Evolutionary conservation across 2,797 vertebrate genomes (phyloP).

Genomic region (Fundulus diaphanus): DNA sequence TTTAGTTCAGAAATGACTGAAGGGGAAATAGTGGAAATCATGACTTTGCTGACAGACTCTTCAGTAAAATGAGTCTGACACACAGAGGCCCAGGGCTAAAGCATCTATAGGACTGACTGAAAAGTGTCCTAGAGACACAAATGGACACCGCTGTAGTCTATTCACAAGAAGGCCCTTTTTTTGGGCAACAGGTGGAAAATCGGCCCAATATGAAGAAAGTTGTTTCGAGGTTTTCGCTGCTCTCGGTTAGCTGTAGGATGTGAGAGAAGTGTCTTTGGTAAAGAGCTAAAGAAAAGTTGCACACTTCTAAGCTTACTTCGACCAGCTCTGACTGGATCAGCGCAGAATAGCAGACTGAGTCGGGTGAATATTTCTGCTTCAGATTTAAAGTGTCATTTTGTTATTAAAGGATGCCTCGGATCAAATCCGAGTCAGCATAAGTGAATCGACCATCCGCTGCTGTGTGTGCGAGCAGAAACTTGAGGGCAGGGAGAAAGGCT

Average conservation of each 20-base stretch:
- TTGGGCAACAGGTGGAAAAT: background rate
- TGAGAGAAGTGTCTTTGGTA: no score
- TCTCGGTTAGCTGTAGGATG: background rate
- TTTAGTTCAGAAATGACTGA: background rate
- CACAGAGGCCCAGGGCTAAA: no score
- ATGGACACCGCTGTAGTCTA: no score
- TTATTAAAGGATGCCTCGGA: conserved; percentile 15
- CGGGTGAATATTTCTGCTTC: background rate
- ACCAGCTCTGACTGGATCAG: background rate
- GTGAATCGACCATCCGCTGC: conserved; percentile 38
- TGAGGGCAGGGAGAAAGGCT: conserved; percentile 41
- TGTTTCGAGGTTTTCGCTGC: background rate
- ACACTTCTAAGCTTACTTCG: background rate
- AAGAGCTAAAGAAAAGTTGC: no score
- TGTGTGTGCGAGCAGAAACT: conserved; percentile 42
- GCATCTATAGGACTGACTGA: no score
- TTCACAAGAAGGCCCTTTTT: no score
- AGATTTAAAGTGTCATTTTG: background rate
- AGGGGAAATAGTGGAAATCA: background rate
- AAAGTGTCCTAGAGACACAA: no score
- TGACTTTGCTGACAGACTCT: background rate
- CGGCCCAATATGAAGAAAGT: background rate
- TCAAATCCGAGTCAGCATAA: conserved; percentile 34
- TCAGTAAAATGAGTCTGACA: no score
- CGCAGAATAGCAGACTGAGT: background rate